These are phyloP conservation scores for Xiphophorus couchianus DNA, from an alignment of 2,113 vertebrate genomes.

Conservation along the genomic window DNA sequence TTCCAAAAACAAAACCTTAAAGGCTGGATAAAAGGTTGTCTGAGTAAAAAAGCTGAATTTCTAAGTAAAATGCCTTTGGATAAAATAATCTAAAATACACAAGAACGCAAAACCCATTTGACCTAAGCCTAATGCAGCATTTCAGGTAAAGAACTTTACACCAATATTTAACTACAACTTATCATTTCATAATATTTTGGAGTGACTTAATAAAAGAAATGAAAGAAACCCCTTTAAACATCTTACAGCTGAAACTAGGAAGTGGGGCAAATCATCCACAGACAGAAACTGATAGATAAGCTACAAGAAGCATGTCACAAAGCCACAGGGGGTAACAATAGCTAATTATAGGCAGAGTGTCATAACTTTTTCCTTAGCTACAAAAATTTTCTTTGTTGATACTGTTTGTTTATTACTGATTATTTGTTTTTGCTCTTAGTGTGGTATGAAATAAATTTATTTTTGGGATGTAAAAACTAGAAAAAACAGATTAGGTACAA, in stretches of 20 bases:
- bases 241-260: background rate
- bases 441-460: background rate
- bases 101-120: too few relatives aligned
- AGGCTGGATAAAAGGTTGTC: too few relatives aligned
- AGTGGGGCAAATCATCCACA: background rate
- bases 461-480: background rate
- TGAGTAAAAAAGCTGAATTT: too few relatives aligned
- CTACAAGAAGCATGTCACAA: background rate
- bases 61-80: too few relatives aligned
- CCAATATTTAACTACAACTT: too few relatives aligned
- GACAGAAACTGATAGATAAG: too few relatives aligned
- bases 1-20: too few relatives aligned
- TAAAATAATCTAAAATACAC: too few relatives aligned
- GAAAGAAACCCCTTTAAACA: background rate
- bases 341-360: background rate
- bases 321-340: background rate
- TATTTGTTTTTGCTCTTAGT: background rate
- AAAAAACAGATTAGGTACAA: constrained; percentile 19
- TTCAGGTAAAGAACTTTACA: too few relatives aligned
- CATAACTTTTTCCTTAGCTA: background rate
- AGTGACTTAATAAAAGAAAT: background rate
- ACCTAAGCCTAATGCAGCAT: too few relatives aligned
- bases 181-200: background rate
- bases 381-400: background rate
- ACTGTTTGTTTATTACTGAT: background rate